Evolutionary conservation across 2,113 vertebrate genomes (phyloP).

Genomic region (Ondatra zibethicus): DNA sequence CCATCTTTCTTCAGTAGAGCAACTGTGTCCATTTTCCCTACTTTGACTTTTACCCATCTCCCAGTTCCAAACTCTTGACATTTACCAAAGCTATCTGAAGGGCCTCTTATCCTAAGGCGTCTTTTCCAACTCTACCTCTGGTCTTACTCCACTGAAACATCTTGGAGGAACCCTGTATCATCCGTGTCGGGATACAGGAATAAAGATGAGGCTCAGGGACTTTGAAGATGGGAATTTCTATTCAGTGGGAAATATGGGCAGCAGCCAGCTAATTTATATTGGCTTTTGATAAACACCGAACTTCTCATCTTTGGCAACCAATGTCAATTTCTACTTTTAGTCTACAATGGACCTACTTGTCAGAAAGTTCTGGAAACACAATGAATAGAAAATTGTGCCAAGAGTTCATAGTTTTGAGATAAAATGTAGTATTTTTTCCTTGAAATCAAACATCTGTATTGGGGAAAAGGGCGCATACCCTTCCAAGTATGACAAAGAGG

Average conservation of each 20-base stretch:
- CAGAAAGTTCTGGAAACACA: not conserved
- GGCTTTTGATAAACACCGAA: not conserved
- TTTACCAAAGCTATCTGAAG: not conserved
- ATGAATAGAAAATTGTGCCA: not conserved
- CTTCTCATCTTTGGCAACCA: not conserved
- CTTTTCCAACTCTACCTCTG: not conserved
- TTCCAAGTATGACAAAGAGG: not conserved
- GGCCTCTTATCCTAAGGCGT: not conserved
- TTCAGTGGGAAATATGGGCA: not conserved
- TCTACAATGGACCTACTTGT: not conserved
- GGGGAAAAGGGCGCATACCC: not conserved
- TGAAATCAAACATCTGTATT: not conserved
- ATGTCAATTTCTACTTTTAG: not conserved
- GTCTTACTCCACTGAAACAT: not conserved
- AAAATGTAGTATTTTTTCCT: not conserved
- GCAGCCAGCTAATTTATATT: not conserved
- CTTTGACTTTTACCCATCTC: not conserved
- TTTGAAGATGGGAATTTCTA: not conserved
- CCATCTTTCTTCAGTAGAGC: not conserved
- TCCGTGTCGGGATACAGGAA: not conserved
- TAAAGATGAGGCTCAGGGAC: not conserved
- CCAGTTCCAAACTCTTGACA: not conserved
- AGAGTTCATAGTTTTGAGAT: not conserved
- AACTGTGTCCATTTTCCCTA: rapidly evolving
- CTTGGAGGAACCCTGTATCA: not conserved